Evolutionary conservation across 2,888 invertebrate genomes (phyloP).

Genomic region (Morpho deidamia): DNA sequence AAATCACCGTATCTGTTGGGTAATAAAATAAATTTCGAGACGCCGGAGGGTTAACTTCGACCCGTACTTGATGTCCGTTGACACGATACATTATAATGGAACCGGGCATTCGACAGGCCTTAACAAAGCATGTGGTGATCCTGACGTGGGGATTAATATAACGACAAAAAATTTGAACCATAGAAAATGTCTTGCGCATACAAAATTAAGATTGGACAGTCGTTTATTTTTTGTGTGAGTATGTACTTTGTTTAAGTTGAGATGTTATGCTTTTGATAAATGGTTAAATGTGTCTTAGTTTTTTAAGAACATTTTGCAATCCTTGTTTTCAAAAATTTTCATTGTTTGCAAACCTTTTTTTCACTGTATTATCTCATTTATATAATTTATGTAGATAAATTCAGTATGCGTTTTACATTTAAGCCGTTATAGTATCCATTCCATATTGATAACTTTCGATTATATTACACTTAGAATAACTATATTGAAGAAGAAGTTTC

Average conservation of each 20-base stretch:
- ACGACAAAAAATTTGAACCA: conserved; percentile 56
- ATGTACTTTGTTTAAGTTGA: background rate
- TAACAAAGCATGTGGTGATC: conserved; percentile 75
- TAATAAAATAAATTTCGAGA: conserved; percentile 77
- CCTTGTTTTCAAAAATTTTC: too few species aligned
- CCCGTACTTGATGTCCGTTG: conserved; percentile 76
- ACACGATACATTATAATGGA: conserved; percentile 77
- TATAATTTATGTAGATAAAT: too few species aligned
- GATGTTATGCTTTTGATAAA: background rate
- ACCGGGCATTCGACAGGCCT: conserved; percentile 67
- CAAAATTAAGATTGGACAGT: conserved; percentile 58
- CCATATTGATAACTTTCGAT: too few species aligned
- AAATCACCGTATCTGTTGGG: conserved; percentile 73
- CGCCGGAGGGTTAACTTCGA: conserved; percentile 74
- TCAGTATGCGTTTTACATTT: too few species aligned
- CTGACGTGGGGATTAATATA: conserved; percentile 76
- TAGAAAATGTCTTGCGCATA: conserved; percentile 56
- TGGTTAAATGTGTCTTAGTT: too few species aligned
- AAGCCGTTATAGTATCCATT: too few species aligned
- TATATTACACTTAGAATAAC: too few species aligned
- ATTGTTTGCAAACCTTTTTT: too few species aligned
- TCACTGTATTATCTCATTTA: too few species aligned
- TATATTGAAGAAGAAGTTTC: too few species aligned
- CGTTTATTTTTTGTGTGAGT: conserved; percentile 9
- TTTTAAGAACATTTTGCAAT: too few species aligned